Conservation (phyloP, 2,797 vertebrate genomes). For the Falco novaeseelandiae region DNA sequence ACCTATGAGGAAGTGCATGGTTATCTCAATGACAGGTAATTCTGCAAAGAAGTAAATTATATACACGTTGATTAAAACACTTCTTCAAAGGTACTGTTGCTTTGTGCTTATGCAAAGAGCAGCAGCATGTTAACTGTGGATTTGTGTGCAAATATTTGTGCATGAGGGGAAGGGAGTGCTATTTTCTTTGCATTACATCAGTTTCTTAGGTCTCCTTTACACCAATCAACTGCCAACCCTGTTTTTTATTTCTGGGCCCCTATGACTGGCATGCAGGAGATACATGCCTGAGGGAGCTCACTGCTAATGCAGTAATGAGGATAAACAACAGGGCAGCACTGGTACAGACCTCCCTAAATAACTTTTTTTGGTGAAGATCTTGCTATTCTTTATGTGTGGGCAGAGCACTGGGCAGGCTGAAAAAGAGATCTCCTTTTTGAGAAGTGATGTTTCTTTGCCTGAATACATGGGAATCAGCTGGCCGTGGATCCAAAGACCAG, state of each 20-base stretch:
- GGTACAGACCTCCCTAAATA: background rate
- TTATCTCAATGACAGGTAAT: background rate
- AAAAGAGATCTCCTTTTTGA: background rate
- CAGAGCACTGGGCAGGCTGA: background rate
- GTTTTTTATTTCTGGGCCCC: background rate
- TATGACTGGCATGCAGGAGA: background rate
- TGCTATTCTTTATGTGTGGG: background rate
- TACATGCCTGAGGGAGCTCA: background rate
- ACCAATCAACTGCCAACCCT: background rate
- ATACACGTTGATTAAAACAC: background rate
- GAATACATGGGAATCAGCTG: background rate
- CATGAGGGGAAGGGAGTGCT: background rate
- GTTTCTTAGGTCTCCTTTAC: background rate
- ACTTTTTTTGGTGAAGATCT: background rate
- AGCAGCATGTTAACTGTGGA: background rate
- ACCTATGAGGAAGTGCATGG: background rate
- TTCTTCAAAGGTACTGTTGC: background rate
- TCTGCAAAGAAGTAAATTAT: background rate
- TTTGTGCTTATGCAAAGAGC: background rate
- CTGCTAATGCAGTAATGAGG: background rate
- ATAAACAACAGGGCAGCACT: background rate
- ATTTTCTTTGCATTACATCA: background rate
- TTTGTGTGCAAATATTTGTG: background rate
- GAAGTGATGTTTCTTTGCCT: background rate
- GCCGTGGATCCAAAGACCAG: background rate